Base-by-base conservation (phyloP, 2,797 vertebrate species). In the Eidolon dupreanum region DNA sequence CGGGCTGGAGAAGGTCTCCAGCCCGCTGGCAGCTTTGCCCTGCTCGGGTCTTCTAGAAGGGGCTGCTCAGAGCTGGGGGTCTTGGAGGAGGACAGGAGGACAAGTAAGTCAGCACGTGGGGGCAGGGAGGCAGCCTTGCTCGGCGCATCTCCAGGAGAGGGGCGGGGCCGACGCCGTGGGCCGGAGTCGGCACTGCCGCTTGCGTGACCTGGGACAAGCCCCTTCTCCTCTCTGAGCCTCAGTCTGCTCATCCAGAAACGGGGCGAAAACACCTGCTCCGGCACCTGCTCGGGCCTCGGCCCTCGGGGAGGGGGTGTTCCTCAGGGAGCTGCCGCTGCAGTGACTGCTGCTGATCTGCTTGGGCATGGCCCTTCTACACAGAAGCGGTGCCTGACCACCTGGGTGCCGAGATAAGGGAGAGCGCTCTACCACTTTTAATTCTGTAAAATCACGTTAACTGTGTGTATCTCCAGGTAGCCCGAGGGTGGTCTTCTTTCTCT, bases 381-480 rank as follows among this genome's bases (percentile, higher is more conserved):
- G 17, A 1, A 4, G 8, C 2, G 0, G 0, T 1, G 13, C 0
- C 0, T n/a, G 4, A 0, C n/a, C 1, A 8, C 57, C 2, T 20
- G 6, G 0, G 2, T 0, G 13, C 24, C 1, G 0, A 12, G 28
- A 4, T 1, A 7, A 5, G 66, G 22, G 4, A 16, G 66, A 0
- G 2, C 0, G 20, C 5, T 12, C 0, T 6, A 38, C 26, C n/a
- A 10, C 78, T 9, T 16, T 0, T 2, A 0, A 0, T 49, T 59
- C 26, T 36, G 88, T 77, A 12, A 0, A 4, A 5, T 2, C 3
- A 4, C 0, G 19, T 3, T 3, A 11, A 1, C 65, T 20, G 0
- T 0, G 9, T 19, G 0, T 0, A 0, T 8, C 51, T 51, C n/a
- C 46, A 3, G 8, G 65, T 3, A 7, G 22, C 17, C 31, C 1